Evolutionary conservation across 1,140 invertebrate genomes (phyloP), one percentile per base, ranked within the genome.

Genomic region (Ceratosolen solmsi): DNA sequence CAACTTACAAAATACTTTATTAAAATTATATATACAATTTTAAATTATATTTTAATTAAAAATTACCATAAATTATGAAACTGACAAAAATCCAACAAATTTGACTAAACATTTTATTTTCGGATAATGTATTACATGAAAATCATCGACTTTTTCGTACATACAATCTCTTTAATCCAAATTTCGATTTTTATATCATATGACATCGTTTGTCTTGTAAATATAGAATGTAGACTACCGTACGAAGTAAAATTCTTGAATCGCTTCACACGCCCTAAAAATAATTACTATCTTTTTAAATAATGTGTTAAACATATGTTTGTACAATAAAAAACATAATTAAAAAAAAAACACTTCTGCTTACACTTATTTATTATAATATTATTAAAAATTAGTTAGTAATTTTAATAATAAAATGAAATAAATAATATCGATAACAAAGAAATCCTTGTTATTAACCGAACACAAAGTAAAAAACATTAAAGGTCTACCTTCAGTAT

Each of bases 31-130:
- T n/a, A 15, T 5, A 38, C 2, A 41, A 70, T 70, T 41, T 41
- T 0, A n/a, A 17, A 70, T 13, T 41, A 11, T 41, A 41, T 4
- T 70, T 27, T 38, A 46, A 15, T 30, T 33, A 76, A 77, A 25
- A 72, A 54, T 82, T 72, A 82, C 80, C 80, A 20, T 49, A 60
- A 36, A 77, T 46, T 22, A 82, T 41, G 30, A 82, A 41, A 15
- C 38, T 49, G 27, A 74, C 30, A 9, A 82, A 51, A 27, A 25
- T 13, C 51, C 80, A 77, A 36, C 60, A 20, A 27, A 77, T 36
- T 68, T 20, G 54, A 15, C 13, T 30, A 49, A 82, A 60, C 80
- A 82, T 82, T 33, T 36, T 82, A 2, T 13, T n/a, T 38, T 3
- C 30, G 56, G 17, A 11, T 54, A 13, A 25, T 9, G 30, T 38